phyloP scores from a whole-genome alignment of 2,888 invertebrate genomes.

The Diachrysia chrysitis region DNA sequence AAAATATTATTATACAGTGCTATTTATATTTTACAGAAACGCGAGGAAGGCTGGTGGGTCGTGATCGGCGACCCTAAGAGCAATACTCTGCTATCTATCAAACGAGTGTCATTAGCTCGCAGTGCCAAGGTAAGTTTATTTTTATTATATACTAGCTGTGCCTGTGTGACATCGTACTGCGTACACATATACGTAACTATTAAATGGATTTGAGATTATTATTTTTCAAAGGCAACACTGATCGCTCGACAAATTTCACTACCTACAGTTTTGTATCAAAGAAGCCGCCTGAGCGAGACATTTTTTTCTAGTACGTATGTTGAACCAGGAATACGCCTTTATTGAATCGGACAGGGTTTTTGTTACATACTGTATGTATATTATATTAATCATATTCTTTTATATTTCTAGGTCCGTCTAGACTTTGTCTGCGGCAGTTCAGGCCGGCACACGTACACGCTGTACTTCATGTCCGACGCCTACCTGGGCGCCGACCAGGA shows the following conservation, averaged over 20 bases:
- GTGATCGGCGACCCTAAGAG: constrained; percentile 98
- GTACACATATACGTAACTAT: too few relatives aligned
- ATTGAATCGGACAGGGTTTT: too few relatives aligned
- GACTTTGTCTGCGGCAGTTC: constrained; percentile 98
- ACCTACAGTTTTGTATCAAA: too few relatives aligned
- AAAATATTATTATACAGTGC: too few relatives aligned
- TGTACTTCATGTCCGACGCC: constrained; percentile 99
- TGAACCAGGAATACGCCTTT: too few relatives aligned
- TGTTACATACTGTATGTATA: neutral
- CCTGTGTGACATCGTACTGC: too few relatives aligned
- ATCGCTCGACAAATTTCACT: too few relatives aligned
- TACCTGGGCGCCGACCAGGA: constrained; percentile 99
- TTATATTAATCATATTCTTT: neutral
- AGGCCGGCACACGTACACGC: constrained; percentile 96
- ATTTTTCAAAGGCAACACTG: too few relatives aligned
- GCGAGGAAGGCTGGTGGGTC: constrained; percentile 99
- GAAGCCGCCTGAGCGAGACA: too few relatives aligned
- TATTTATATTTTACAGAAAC: constrained; percentile 90
- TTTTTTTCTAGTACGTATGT: too few relatives aligned
- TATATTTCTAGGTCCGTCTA: constrained; percentile 87
- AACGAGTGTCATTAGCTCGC: constrained; percentile 97
- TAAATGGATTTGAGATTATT: too few relatives aligned
- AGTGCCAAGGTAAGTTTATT: constrained; percentile 91
- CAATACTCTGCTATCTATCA: constrained; percentile 98
- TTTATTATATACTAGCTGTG: too few relatives aligned